These are phyloP conservation scores for Eptesicus fuscus DNA, from an alignment of 2,113 vertebrate genomes.

Conservation along the genomic window DNA sequence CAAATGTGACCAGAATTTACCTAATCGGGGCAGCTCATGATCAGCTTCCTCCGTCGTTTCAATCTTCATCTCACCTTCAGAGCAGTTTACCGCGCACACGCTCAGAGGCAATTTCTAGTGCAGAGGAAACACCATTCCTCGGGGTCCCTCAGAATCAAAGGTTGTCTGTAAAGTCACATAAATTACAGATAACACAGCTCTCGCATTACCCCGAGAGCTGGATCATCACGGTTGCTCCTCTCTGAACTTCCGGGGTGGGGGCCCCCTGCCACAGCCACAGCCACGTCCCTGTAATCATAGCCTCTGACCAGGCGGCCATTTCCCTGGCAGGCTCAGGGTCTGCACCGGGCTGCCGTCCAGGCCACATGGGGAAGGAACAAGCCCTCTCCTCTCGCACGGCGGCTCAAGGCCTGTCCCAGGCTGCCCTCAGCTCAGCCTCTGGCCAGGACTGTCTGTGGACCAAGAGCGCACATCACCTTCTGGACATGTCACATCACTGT, in stretches of 20 bases:
- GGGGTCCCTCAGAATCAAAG: background rate
- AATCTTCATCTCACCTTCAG: background rate
- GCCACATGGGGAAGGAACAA: background rate
- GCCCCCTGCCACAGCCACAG: background rate
- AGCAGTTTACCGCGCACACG: background rate
- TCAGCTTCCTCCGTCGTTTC: background rate
- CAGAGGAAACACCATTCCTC: background rate
- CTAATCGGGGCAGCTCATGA: background rate
- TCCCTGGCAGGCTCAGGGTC: background rate
- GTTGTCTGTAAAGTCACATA: background rate
- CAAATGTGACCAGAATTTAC: background rate
- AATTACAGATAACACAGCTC: background rate
- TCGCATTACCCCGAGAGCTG: background rate
- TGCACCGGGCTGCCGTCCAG: background rate
- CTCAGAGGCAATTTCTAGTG: background rate
- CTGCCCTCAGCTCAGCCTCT: background rate
- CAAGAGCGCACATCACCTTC: background rate
- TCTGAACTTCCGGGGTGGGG: background rate
- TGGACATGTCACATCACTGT: slow-evolving; percentile 21
- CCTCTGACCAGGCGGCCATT: slow-evolving; percentile 42
- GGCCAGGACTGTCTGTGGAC: background rate
- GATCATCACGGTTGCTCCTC: background rate
- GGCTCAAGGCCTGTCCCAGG: background rate
- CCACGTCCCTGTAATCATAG: background rate
- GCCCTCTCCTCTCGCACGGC: background rate